These are phyloP conservation scores for Microtus richardsoni DNA, from an alignment of 2,113 vertebrate genomes.

Conservation along the genomic window DNA sequence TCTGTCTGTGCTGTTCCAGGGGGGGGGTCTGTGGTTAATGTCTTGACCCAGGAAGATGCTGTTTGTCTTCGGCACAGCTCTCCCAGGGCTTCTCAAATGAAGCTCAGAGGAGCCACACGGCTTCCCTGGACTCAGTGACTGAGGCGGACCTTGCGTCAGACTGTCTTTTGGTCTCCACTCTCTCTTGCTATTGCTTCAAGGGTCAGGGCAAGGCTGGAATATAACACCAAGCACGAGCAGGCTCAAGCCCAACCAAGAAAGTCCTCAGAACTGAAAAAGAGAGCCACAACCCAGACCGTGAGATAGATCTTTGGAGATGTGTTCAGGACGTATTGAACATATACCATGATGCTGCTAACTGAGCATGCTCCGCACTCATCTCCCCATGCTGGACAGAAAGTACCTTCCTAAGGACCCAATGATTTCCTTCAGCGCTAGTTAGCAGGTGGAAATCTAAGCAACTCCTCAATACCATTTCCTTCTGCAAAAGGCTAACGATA, in stretches of 20 bases:
- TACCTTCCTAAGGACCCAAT: not conserved
- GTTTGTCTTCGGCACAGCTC: not conserved
- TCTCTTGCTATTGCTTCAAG: conserved; percentile 8
- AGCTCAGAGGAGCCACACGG: not conserved
- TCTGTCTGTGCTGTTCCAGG: not conserved
- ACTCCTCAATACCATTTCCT: not conserved
- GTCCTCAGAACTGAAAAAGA: not conserved
- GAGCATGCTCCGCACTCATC: not conserved
- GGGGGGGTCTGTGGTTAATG: not conserved
- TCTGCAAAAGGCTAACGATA: not conserved
- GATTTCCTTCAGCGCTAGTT: not conserved
- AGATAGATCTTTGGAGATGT: not conserved
- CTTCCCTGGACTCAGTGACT: not conserved
- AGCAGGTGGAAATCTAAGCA: not conserved
- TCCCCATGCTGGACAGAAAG: not conserved
- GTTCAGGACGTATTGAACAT: not conserved
- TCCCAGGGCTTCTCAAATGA: conserved; percentile 1
- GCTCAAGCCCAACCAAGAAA: not conserved
- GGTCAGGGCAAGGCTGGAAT: not conserved
- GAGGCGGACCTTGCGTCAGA: not conserved
- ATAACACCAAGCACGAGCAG: not conserved
- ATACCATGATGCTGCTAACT: not conserved
- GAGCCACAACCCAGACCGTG: not conserved
- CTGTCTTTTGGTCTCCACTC: not conserved
- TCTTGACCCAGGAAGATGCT: not conserved